phyloP scores from a whole-genome alignment of 2,888 invertebrate genomes.

The Bruchidius siliquastri region DNA sequence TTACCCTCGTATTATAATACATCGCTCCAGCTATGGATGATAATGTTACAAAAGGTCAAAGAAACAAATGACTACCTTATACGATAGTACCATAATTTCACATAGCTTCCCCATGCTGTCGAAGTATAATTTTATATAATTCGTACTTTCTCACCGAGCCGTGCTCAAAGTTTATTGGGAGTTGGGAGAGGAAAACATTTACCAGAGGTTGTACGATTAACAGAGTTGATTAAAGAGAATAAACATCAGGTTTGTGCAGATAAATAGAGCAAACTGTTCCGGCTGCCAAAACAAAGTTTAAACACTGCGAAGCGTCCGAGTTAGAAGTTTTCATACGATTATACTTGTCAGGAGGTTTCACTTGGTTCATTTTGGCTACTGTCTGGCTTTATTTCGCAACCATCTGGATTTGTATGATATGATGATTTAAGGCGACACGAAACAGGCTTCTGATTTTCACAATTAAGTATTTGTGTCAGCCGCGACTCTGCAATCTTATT shows the following conservation, averaged over 20 bases:
- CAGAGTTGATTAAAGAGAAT: neutral
- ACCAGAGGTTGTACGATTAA: neutral
- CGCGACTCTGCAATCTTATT: no score
- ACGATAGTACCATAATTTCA: no score
- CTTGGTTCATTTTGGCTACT: neutral
- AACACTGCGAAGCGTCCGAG: neutral
- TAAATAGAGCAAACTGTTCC: neutral
- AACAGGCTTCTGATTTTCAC: no score
- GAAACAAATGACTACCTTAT: no score
- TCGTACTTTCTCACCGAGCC: neutral
- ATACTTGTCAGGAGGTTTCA: neutral
- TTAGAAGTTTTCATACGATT: neutral
- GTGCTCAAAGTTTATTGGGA: neutral
- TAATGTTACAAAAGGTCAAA: no score
- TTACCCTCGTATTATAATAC: no score
- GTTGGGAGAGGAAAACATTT: neutral
- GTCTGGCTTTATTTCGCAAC: neutral
- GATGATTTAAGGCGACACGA: no score
- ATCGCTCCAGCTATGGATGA: no score
- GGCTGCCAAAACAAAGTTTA: neutral
- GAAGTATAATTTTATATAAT: neutral
- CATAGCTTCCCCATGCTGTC: neutral
- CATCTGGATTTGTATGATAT: no score
- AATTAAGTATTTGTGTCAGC: no score
- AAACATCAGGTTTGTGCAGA: neutral